A percentile compares a stretch with the other conserved stretches of the same genome.
Evolutionary conservation across 1,140 invertebrate genomes (phyloP).

Genomic region (Drosophila ercepeae): DNA sequence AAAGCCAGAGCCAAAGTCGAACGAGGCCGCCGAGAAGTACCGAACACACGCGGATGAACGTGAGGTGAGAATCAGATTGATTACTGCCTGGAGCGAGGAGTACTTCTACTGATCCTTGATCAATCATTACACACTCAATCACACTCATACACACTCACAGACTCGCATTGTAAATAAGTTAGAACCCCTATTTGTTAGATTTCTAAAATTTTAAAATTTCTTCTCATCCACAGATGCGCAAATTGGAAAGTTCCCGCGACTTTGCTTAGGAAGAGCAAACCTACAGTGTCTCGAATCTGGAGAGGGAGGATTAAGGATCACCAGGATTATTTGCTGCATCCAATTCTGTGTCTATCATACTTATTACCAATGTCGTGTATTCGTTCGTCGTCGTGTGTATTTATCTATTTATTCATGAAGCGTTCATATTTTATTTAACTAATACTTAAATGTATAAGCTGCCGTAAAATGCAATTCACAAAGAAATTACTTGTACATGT

Average conservation of each 20-base stretch:
- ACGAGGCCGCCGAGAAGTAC: slow-evolving; percentile 75
- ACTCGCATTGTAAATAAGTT: slow-evolving; percentile 33
- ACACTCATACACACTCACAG: slow-evolving; percentile 21
- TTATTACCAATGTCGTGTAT: slow-evolving; percentile 41
- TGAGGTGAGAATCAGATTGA: slow-evolving; percentile 79
- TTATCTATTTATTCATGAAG: slow-evolving; percentile 74
- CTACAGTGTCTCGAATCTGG: slow-evolving; percentile 36
- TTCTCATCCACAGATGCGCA: slow-evolving; percentile 64
- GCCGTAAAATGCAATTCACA: slow-evolving; percentile 51
- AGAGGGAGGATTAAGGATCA: slow-evolving; percentile 23
- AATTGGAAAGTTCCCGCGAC: slow-evolving; percentile 73
- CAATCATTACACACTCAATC: slow-evolving; percentile 18
- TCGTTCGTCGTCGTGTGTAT: slow-evolving; percentile 51
- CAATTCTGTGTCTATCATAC: slow-evolving; percentile 47
- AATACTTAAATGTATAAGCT: slow-evolving; percentile 57
- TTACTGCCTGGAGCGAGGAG: slow-evolving; percentile 72
- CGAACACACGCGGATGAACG: slow-evolving; percentile 82
- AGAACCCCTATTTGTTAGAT: neutral
- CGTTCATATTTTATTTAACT: slow-evolving; percentile 52
- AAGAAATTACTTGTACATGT: slow-evolving; percentile 27
- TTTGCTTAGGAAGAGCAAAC: slow-evolving; percentile 57
- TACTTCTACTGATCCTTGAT: slow-evolving; percentile 65
- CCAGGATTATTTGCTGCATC: slow-evolving; percentile 5
- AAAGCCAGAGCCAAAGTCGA: slow-evolving; percentile 57
- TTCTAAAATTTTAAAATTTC: neutral